Conservation (phyloP, 2,888 invertebrate genomes). For the Ornithoptera priamus region DNA sequence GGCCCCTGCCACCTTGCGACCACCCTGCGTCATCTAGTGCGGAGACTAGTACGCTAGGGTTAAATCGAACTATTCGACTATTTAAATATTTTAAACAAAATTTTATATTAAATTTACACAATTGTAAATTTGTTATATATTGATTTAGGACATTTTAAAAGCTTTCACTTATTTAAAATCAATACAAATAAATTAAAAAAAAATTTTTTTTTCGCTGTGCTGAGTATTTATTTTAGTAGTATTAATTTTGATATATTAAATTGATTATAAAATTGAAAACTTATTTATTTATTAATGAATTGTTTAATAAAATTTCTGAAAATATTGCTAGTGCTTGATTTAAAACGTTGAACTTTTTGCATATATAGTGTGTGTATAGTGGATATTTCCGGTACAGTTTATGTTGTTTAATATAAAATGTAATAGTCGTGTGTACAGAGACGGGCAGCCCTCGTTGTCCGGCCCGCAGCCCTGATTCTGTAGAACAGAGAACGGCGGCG, state of each 20-base stretch:
- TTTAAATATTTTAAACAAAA: conserved; percentile 66
- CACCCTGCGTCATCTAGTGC: conserved; percentile 75
- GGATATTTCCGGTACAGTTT: neutral
- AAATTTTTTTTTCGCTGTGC: too few relatives aligned
- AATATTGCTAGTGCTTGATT: too few relatives aligned
- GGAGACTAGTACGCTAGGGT: conserved; percentile 75
- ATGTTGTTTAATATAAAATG: neutral
- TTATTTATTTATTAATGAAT: too few relatives aligned
- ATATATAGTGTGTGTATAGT: neutral
- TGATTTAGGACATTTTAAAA: neutral
- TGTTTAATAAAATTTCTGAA: too few relatives aligned
- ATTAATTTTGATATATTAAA: too few relatives aligned
- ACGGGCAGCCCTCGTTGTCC: conserved; percentile 72
- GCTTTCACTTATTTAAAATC: neutral
- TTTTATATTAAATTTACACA: neutral
- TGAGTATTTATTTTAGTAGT: too few relatives aligned
- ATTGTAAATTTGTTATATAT: neutral
- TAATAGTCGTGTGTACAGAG: neutral
- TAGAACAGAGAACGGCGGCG: conserved; percentile 73
- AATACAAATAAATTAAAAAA: too few relatives aligned
- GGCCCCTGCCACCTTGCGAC: conserved; percentile 39
- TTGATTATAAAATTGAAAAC: too few relatives aligned
- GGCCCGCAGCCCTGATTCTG: conserved; percentile 75
- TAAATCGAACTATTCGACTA: conserved; percentile 71
- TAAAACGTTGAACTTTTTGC: too few relatives aligned